These are phyloP conservation scores for Diphyllodes magnificus DNA, from an alignment of 2,113 vertebrate species.

Conservation along the genomic window DNA sequence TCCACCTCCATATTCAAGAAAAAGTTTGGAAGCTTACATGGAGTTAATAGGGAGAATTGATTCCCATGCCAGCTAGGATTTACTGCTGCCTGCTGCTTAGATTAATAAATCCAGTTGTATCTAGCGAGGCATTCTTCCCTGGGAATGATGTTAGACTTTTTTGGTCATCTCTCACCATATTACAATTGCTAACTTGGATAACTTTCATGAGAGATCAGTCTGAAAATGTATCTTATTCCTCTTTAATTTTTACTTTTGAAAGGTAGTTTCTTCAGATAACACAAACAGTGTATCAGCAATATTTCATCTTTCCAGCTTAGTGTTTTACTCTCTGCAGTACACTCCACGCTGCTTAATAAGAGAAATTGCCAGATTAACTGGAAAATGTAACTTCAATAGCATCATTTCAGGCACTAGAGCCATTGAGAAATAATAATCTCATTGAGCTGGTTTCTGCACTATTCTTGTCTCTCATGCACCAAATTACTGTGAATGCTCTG, in stretches of 20 bases:
- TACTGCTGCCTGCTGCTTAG: constrained; percentile 2
- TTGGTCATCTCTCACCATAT: not conserved
- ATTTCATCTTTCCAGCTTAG: not conserved
- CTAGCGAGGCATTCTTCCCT: not conserved
- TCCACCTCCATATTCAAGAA: not conserved
- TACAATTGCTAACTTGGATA: constrained; percentile 11
- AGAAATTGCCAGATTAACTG: constrained; percentile 44
- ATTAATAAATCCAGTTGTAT: constrained; percentile 1
- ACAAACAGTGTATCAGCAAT: not conserved
- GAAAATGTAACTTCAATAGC: constrained; percentile 50
- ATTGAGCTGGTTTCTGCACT: not conserved
- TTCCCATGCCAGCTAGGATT: not conserved
- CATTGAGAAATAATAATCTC: constrained; percentile 5
- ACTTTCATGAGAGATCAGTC: not conserved
- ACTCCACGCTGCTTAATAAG: not conserved
- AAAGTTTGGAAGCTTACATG: not conserved
- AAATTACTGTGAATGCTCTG: not conserved
- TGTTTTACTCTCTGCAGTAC: not conserved
- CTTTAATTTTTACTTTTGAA: constrained; percentile 3
- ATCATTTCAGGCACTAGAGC: not conserved
- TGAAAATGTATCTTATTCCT: constrained; percentile 8
- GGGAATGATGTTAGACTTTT: not conserved
- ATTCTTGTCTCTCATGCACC: not conserved
- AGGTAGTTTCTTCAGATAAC: not conserved
- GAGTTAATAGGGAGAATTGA: not conserved